These are phyloP conservation scores for Tridacna crocea DNA, from an alignment of 2,888 invertebrate genomes.

Conservation along the genomic window DNA sequence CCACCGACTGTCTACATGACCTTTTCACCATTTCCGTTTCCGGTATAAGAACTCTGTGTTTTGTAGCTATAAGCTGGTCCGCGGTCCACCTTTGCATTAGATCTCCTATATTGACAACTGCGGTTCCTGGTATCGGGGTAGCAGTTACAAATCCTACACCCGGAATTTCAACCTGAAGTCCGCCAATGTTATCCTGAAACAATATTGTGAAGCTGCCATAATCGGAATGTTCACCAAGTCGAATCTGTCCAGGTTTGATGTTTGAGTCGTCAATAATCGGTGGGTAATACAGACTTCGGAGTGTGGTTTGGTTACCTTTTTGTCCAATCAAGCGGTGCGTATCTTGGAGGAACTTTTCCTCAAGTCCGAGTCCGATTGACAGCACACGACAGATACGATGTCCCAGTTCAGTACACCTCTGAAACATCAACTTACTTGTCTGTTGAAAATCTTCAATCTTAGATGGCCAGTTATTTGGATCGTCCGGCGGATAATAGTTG, in stretches of 20 bases:
- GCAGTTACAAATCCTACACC: conserved; percentile 89
- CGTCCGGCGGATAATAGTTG: conserved; percentile 38
- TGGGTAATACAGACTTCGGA: conserved; percentile 40
- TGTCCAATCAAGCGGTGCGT: conserved; percentile 34
- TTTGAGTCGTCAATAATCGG: conserved; percentile 28
- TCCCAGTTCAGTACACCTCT: conserved; percentile 20
- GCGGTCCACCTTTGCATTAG: conserved; percentile 91
- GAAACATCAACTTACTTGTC: conserved; percentile 23
- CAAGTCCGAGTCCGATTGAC: conserved; percentile 38
- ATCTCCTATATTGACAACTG: conserved; percentile 91
- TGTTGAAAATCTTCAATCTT: conserved; percentile 47
- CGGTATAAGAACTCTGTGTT: conserved; percentile 68
- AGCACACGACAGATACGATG: conserved; percentile 34
- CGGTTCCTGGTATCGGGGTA: conserved; percentile 90
- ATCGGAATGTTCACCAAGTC: conserved; percentile 72
- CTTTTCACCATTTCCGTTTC: conserved; percentile 44
- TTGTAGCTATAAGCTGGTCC: conserved; percentile 88
- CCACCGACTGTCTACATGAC: conserved; percentile 61
- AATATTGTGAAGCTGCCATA: conserved; percentile 67
- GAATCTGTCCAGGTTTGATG: conserved; percentile 66
- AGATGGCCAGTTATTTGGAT: conserved; percentile 24
- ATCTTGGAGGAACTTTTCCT: conserved; percentile 18
- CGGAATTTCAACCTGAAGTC: conserved; percentile 60
- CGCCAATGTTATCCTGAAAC: conserved; percentile 70
- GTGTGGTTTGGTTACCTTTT: conserved; percentile 23